Conservation (phyloP, 2,888 invertebrate species). For the Megastigmus dorsalis region DNA sequence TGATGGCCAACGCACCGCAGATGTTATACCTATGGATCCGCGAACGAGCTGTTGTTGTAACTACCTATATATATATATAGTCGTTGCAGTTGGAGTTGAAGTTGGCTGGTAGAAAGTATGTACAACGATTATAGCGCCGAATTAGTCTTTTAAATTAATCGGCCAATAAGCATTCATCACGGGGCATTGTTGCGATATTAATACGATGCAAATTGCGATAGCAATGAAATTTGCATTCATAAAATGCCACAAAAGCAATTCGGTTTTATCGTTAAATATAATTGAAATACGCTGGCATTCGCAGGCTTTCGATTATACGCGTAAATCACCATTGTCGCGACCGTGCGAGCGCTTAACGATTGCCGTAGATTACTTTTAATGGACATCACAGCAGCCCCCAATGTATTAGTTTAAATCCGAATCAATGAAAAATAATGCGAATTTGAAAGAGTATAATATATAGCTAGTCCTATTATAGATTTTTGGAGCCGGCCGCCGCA, state of each 20-base stretch:
- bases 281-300: slow-evolving; percentile 43
- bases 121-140: slow-evolving; percentile 13
- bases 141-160: slow-evolving; percentile 49
- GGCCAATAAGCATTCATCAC: slow-evolving; percentile 45
- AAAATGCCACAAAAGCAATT: slow-evolving; percentile 37
- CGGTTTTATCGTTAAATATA: slow-evolving; percentile 53
- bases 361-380: no score
- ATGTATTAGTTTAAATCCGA: no score
- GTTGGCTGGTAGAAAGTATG: no score
- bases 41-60: slow-evolving; percentile 6
- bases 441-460: no score
- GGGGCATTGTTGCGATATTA: slow-evolving; percentile 41
- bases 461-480: no score
- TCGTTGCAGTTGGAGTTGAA: no score
- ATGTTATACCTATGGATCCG: slow-evolving; percentile 1
- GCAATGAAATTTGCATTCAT: slow-evolving; percentile 42
- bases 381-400: no score
- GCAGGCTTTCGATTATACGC: slow-evolving; percentile 39
- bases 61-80: no score
- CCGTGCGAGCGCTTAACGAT: no score
- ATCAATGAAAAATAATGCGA: no score
- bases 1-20: slow-evolving; percentile 25
- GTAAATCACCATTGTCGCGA: no score
- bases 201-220: slow-evolving; percentile 40
- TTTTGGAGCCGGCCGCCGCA: no score